Evolutionary conservation across 2,113 vertebrate species (phyloP).

Genomic region (Dermatemys mawii): DNA sequence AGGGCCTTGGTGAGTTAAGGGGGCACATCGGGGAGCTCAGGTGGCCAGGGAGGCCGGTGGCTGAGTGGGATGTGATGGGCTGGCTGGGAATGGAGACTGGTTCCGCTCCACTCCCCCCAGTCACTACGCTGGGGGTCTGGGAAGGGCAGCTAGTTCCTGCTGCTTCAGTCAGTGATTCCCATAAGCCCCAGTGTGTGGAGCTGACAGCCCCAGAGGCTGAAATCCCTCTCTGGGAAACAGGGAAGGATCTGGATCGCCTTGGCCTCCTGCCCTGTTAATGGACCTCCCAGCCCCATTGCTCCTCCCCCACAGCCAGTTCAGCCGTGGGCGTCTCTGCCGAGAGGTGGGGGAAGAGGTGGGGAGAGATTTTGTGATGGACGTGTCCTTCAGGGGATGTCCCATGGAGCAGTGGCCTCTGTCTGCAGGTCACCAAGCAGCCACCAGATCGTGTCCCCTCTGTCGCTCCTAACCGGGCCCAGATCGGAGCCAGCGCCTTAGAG

Average conservation of each 20-base stretch:
- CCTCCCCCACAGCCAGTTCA: neutral
- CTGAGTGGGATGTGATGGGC: too few relatives aligned
- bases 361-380: too few relatives aligned
- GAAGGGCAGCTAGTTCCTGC: neutral
- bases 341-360: fast-evolving
- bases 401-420: neutral
- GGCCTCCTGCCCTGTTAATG: too few relatives aligned
- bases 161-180: neutral
- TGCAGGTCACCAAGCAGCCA: neutral
- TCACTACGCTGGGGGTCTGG: neutral
- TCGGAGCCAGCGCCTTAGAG: fast-evolving
- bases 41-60: too few relatives aligned
- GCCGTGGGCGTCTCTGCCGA: neutral
- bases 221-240: too few relatives aligned
- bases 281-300: neutral
- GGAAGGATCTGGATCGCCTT: neutral
- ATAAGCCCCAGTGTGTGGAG: neutral
- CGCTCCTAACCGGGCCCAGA: neutral
- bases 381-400: neutral
- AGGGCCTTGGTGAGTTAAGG: too few relatives aligned
- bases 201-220: too few relatives aligned
- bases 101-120: too few relatives aligned
- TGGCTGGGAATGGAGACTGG: too few relatives aligned
- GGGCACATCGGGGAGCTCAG: too few relatives aligned
- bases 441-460: neutral